Evolutionary conservation across 2,113 vertebrate species (phyloP).

Genomic region (Desmodus rotundus): DNA sequence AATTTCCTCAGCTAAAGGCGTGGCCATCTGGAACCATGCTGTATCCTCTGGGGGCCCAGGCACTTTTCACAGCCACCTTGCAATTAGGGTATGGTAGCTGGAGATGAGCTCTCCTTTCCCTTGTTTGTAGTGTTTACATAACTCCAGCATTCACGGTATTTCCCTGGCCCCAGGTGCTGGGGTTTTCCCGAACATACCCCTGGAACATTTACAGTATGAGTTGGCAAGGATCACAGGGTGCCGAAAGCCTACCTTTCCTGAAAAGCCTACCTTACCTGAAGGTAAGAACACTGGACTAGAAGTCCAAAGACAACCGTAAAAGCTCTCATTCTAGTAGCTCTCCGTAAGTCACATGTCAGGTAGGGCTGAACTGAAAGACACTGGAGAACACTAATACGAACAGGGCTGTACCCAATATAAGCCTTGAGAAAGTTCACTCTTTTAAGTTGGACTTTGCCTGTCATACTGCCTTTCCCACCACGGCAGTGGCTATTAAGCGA

Average conservation of each 20-base stretch:
- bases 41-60: background rate
- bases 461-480: background rate
- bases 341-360: background rate
- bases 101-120: background rate
- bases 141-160: background rate
- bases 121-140: background rate
- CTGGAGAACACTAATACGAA: background rate
- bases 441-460: background rate
- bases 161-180: background rate
- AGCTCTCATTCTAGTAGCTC: background rate
- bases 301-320: background rate
- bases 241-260: background rate
- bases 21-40: background rate
- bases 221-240: background rate
- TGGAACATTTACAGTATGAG: background rate
- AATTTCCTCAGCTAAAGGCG: background rate
- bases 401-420: background rate
- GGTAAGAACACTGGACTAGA: background rate
- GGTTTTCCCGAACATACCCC: background rate
- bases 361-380: background rate
- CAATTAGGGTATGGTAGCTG: background rate
- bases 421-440: background rate
- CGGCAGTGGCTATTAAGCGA: background rate
- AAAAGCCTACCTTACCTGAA: background rate
- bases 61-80: background rate